Conservation (phyloP, 2,888 invertebrate species). For the Chrysomela aeneicollis region DNA sequence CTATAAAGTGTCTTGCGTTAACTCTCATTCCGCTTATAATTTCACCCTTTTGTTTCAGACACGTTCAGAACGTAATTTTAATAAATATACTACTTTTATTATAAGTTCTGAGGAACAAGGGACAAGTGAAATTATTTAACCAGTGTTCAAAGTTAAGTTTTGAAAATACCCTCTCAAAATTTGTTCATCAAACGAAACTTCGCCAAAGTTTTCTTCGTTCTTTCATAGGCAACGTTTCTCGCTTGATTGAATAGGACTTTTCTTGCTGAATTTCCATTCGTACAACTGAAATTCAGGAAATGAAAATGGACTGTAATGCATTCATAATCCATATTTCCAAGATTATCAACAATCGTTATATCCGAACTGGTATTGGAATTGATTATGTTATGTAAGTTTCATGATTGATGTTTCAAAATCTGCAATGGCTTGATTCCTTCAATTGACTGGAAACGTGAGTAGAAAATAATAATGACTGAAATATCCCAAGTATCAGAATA, state of each 20-base stretch:
- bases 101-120: constrained; percentile 27
- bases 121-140: constrained; percentile 29
- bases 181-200: constrained; percentile 16
- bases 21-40: constrained; percentile 56
- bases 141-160: constrained; percentile 19
- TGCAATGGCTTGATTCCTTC: no score
- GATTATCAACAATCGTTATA: no score
- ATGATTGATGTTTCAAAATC: no score
- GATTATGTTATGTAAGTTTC: no score
- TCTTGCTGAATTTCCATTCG: background rate
- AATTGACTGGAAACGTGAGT: no score
- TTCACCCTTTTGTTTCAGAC: constrained; percentile 54
- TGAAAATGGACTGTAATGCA: no score
- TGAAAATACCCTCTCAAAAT: constrained; percentile 8
- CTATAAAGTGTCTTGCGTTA: constrained; percentile 56
- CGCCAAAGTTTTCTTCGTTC: constrained; percentile 6
- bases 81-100: constrained; percentile 36
- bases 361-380: no score
- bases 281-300: no score
- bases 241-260: constrained; percentile 6
- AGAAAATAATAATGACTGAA: no score
- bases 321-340: no score
- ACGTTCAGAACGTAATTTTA: constrained; percentile 47
- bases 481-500: no score
- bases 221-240: constrained; percentile 13